These are phyloP conservation scores for Penaeus japonicus DNA, from an alignment of 1,140 invertebrate species.

Conservation along the genomic window DNA sequence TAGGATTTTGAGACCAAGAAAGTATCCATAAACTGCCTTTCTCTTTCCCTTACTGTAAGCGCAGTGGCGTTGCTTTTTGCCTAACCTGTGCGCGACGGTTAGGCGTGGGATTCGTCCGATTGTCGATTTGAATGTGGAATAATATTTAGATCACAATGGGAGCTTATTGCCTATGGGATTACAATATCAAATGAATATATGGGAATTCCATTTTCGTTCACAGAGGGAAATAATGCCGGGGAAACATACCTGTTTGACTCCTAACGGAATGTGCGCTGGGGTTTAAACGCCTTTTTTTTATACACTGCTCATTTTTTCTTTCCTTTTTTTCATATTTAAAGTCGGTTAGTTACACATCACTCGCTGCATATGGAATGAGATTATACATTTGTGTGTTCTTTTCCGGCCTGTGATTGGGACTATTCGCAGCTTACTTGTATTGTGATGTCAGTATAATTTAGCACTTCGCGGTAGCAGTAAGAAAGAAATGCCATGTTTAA, in stretches of 20 bases:
- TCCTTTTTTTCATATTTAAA: not conserved
- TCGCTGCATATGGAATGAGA: too few species aligned
- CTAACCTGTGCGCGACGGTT: conserved; percentile 31
- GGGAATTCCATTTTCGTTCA: conserved; percentile 3
- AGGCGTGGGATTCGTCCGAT: conserved; percentile 41
- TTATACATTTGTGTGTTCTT: too few species aligned
- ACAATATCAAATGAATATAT: conserved; percentile 37
- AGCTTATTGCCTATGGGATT: not conserved
- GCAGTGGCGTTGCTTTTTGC: conserved; percentile 19
- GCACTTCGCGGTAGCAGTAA: too few species aligned
- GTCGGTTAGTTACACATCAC: too few species aligned
- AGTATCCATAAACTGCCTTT: too few species aligned
- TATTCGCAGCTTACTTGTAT: too few species aligned
- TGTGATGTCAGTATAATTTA: too few species aligned
- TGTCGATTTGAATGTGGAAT: conserved; percentile 41
- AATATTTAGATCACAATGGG: conserved; percentile 39
- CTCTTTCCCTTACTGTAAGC: too few species aligned
- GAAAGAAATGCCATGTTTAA: too few species aligned
- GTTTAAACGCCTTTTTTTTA: not conserved
- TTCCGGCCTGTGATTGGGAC: too few species aligned
- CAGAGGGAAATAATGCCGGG: not conserved
- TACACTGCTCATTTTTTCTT: not conserved
- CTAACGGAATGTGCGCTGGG: too few species aligned
- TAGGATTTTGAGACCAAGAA: too few species aligned
- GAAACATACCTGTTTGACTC: not conserved